Conservation (phyloP, 30 jellyfish, hydroid and myxozoan genomes). For the Turritopsis rubra region DNA sequence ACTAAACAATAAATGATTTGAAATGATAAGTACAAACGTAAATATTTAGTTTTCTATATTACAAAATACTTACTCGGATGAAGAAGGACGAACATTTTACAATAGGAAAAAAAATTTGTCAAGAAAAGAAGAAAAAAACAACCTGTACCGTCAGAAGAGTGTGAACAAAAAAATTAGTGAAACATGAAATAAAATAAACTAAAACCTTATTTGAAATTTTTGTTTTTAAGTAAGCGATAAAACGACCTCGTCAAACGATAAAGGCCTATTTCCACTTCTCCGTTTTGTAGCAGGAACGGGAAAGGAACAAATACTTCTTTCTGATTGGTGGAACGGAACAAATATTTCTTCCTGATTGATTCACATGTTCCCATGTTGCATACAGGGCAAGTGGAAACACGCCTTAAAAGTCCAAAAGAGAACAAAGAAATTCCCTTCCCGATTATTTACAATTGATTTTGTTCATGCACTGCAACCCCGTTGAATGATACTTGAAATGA, state of each 20-base stretch:
- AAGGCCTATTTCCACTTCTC: too few relatives aligned
- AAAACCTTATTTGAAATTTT: neutral
- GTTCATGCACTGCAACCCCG: neutral
- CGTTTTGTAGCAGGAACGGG: too few relatives aligned
- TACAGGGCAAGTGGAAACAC: too few relatives aligned
- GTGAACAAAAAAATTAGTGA: too few relatives aligned
- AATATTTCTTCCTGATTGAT: too few relatives aligned
- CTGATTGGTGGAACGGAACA: too few relatives aligned
- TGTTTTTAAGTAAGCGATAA: neutral
- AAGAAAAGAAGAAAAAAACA: too few relatives aligned
- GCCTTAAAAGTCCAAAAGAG: neutral
- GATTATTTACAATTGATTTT: neutral
- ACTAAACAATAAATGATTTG: neutral
- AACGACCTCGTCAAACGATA: neutral
- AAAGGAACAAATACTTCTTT: too few relatives aligned
- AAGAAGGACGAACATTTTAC: neutral
- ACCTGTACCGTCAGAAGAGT: too few relatives aligned
- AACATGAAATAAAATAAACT: neutral
- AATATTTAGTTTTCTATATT: neutral
- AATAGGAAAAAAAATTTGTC: too few relatives aligned
- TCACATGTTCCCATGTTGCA: too few relatives aligned
- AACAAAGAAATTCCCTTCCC: neutral
- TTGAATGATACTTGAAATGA: constrained; percentile 22
- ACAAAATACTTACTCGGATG: neutral
- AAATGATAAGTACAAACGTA: neutral